Evolutionary conservation across 2,888 invertebrate species (phyloP), one percentile per base, ranked within the genome.

Genomic region (Agrotis puta): DNA sequence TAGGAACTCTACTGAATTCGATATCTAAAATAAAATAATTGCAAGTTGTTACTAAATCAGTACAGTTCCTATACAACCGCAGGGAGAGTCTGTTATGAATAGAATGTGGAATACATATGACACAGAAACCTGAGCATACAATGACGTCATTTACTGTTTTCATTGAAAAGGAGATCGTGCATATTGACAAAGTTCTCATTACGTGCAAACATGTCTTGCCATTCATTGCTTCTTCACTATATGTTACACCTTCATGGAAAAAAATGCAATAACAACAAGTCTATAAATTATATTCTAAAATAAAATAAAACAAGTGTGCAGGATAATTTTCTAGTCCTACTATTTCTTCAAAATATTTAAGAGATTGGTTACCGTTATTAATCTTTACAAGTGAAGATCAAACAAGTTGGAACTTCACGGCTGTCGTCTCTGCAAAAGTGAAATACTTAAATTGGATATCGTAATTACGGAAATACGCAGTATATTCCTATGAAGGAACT

Each of bases 251-350:
- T 56, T 53, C 58, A 18, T 48, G 9, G 59, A 66, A 71, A 70
- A 51, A 63, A 77, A 74, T 74, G 58, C 61, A 74, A 68, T 70
- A 74, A 70, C 47, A 79, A 79, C 51, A 71, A 69, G 53, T 72
- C 53, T 76, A 70, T 76, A 71, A 74, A 70, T 66, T 57, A 64
- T 22, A 65, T 27, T 57, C 61, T 63, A 70, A 14, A 48, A 54
- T 68, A 64, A 39, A 39, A 73, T 59, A 48, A 81, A 77, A 66
- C 56, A 59, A 47, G 45, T 47, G 76, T 58, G 54, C 57, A 63
- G 47, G 62, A 58, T 57, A 53, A 27, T 43, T 11, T 50, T 33
- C 16, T 57, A 62, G 61, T 57, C 39, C 22, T 48, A 74, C 47
- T 43, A 54, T 43, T 24, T 54, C 6, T 75, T 67, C 47, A 20